Base-by-base conservation (phyloP, 2,888 invertebrate genomes). In the Ormyrus nitidulus region DNA sequence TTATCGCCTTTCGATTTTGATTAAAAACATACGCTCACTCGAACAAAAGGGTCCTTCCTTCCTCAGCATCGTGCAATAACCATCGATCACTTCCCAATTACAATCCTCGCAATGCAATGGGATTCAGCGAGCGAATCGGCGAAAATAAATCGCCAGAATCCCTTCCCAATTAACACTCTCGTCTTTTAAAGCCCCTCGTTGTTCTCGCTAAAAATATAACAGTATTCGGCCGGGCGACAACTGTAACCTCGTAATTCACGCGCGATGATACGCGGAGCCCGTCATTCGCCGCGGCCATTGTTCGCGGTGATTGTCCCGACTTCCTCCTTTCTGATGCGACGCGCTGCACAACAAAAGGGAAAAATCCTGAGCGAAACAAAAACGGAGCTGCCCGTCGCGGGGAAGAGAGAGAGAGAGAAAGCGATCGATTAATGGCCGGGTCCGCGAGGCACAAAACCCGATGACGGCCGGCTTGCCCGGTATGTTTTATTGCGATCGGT, bases 391-490 rank as follows among this genome's bases (percentile, higher is more conserved):
- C 51, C 5, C 6, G 48, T 46, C 62, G 48, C 11, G 56, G 46
- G n/a, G 58, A 6, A 5, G n/a, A 13, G 13, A 69, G 58, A 51
- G 53, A 56, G 49, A 51, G 19, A 6, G 34, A 8, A 1, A 54
- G 70, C 68, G 19, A 79, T 79, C 78, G 78, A 79, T 73, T 79
- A 79, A 79, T 69, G 73, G 61, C 13, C 34, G 34, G 34, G 3
- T 34, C 34, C 34, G 62, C 54, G 13, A 56, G 44, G 49, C 61
- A 68, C 54, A 56, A 73, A 68, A 69, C 19, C 34, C 49, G 44
- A 58, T 34, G 71, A 64, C 54, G 54, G 11, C 66, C 34, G 46
- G 64, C 53, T 44, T 53, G 53, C 53, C 58, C 34, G 34, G 34
- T 61, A 44, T 68, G 66, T 68, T 73, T 73, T 75, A 66, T 66